Percentiles rank a stretch among this genome's conserved stretches.
Evolutionary conservation across 2,888 invertebrate species (phyloP).

Genomic region (Drosophila putrida): DNA sequence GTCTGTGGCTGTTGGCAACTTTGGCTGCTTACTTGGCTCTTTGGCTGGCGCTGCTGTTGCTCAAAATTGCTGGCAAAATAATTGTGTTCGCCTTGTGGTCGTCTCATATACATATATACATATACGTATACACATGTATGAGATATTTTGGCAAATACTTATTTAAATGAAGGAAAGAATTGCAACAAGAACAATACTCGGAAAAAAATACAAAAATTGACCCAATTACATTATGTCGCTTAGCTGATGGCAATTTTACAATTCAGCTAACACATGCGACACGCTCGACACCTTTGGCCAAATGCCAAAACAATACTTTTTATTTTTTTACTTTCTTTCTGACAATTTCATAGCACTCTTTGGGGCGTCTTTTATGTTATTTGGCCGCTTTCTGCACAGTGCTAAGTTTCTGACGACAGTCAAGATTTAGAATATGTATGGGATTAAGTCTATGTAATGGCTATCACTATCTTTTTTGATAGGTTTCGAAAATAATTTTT

Average conservation of each 20-base stretch:
- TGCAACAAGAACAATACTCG: constrained; percentile 1
- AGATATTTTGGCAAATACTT: constrained; percentile 50
- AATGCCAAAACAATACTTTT: constrained; percentile 45
- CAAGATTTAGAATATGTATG: neutral
- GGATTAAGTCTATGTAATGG: too few relatives aligned
- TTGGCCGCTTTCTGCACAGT: neutral
- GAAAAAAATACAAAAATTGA: constrained; percentile 50
- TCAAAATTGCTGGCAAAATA: constrained; percentile 72
- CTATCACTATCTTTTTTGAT: too few relatives aligned
- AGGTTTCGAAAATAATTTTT: too few relatives aligned
- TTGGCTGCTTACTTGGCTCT: constrained; percentile 33
- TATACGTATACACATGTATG: neutral
- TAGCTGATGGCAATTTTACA: constrained; percentile 71
- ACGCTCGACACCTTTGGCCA: constrained; percentile 65
- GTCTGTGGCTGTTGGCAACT: constrained; percentile 63
- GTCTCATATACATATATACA: constrained; percentile 27
- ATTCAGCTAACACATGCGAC: constrained; percentile 60
- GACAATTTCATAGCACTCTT: constrained; percentile 15
- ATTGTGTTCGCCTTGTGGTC: constrained; percentile 74
- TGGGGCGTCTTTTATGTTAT: constrained; percentile 27
- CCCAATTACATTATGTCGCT: constrained; percentile 71
- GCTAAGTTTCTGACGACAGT: neutral
- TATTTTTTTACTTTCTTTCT: constrained; percentile 1
- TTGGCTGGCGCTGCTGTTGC: constrained; percentile 46
- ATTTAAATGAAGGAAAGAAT: constrained; percentile 48